Evolutionary conservation across 2,113 vertebrate species (phyloP), one percentile per base, ranked within the genome.

Genomic region (Menura novaehollandiae): DNA sequence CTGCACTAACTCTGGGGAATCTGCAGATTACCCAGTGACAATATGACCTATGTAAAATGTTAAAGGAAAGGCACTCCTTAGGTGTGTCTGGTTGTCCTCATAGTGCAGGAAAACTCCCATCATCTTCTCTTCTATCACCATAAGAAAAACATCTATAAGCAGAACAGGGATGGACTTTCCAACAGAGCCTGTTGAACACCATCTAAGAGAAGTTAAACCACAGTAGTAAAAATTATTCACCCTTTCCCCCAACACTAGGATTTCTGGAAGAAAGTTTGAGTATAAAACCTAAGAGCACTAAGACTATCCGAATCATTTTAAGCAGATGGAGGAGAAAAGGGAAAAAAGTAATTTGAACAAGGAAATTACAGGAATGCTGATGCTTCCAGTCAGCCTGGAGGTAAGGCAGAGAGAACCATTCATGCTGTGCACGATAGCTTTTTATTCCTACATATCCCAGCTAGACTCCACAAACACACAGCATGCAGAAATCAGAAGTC

Each of bases 361-460:
- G 77, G 41, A 95, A 95, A 78, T 95, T 82, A 82, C 44, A 93
- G 53, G 59, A 88, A 93, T 44, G 33, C 43, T 83, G 90, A 73
- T 83, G 67, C 59, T 86, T 93, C 93, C 67, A 90, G 88, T 62
- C 82, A 93, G 75, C 62, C 89, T 62, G 33, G 43, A 80, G 63
- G 88, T 71, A 90, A 91, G 27, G 46, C 47, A 95, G 35, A 53
- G 41, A 88, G 55, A 93, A 26, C 46, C 49, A 58, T 5, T 96
- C 32, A 3, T 16, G 77, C 85, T 93, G 53, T 69, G 74, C 66
- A 39, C 1, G 39, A 85, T 58, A 91, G 76, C 59, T 93, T 96
- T 89, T 79, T 78, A 78, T 88, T 93, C 75, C 39, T 83, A 58
- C 32, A 7, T 60, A 73, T 73, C 58, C 88, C 91, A 83, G 75